Evolutionary conservation across 1,140 invertebrate genomes (phyloP), one percentile per base, ranked within the genome.

Genomic region (Oscheius sp.): DNA sequence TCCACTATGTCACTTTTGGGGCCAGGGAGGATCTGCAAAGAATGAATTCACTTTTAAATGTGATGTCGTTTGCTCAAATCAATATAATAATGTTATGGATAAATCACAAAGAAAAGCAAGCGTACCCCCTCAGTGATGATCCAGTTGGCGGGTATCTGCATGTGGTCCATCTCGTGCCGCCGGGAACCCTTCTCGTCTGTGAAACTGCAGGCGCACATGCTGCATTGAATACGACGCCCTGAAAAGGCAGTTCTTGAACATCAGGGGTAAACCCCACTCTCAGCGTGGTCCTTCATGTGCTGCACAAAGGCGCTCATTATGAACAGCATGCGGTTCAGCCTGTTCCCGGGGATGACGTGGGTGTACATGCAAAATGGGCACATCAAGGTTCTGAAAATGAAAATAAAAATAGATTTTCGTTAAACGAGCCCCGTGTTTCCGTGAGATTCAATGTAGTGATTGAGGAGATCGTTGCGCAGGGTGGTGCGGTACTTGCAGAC

Each of bases 401-500:
- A 15, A 10, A n/a, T 23, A 61, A 35, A n/a, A 70, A 70, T 46
- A 55, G 38, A 34, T 68, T 35, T 13, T 70, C 52, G 26, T 20
- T 34, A 7, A 26, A 34, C 18, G 31, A 49, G 31, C 35, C 26
- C 67, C 45, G 46, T 55, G 32, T 58, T 36, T 46, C 34, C 32
- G 29, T 67, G 63, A 46, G 29, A 59, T 20, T 68, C 36, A 38
- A 35, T 32, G 49, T 69, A 74, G 38, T 74, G 72, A 3, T 67
- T 29, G 52, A 28, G 46, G n/a, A 74, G 26, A 32, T 66, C 34
- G n/a, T 18, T 2, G 2, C 72, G 26, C 36, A 74, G 36, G 18
- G 46, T 73, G 1, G 63, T 49, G 31, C 65, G 35, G 32, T 55
- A 74, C 3, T 66, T 67, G 72, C 72, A 74, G n/a, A 42, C 45